Percentiles rank a stretch among this genome's conserved stretches.
These are phyloP conservation scores for Pogonocherus hispidulus DNA, from an alignment of 2,888 invertebrate genomes.

Conservation along the genomic window DNA sequence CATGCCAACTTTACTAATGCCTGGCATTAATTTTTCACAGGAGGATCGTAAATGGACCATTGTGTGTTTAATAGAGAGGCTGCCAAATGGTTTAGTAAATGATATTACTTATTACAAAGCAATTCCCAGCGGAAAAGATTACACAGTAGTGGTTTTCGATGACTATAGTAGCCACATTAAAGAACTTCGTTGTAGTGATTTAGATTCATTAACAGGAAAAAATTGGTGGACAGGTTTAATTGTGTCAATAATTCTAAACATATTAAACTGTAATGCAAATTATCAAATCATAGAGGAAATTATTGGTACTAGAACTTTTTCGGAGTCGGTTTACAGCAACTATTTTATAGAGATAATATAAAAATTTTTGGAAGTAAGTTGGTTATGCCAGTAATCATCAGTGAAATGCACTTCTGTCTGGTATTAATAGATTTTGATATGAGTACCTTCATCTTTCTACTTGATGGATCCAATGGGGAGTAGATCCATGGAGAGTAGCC, in stretches of 20 bases:
- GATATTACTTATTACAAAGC: neutral
- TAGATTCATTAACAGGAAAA: slow-evolving; percentile 5
- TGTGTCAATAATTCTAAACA: too few species aligned
- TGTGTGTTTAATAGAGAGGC: neutral
- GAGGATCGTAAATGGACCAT: too few species aligned
- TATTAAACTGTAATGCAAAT: neutral
- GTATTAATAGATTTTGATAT: neutral
- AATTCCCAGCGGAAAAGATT: neutral
- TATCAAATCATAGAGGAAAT: neutral
- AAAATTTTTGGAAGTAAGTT: too few species aligned
- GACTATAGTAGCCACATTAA: neutral
- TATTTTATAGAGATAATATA: neutral
- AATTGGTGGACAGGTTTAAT: neutral
- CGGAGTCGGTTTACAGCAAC: neutral
- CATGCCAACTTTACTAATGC: slow-evolving; percentile 1
- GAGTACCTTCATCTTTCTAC: neutral
- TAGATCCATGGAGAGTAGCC: neutral
- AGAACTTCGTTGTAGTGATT: neutral
- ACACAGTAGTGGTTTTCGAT: neutral
- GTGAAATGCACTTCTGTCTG: too few species aligned
- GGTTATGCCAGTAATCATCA: too few species aligned
- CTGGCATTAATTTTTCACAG: neutral
- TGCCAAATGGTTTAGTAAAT: neutral
- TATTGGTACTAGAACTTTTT: neutral
- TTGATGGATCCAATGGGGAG: neutral